These are phyloP conservation scores for Drosophila kanapiae DNA, from an alignment of 1,140 invertebrate species.

Conservation along the genomic window DNA sequence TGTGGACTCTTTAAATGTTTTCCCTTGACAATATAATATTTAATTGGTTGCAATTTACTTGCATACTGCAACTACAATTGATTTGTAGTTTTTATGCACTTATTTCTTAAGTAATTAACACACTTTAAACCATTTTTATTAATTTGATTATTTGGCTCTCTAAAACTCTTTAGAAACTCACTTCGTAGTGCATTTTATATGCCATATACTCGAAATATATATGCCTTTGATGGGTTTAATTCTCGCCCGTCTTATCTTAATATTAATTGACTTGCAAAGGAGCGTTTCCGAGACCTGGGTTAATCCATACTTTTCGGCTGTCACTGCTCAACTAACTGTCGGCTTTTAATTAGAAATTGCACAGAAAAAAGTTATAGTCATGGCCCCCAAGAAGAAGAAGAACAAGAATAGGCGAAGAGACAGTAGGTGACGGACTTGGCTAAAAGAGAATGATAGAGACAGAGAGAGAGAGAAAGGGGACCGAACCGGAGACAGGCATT, in stretches of 20 bases:
- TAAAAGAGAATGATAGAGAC: background rate
- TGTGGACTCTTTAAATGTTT: background rate
- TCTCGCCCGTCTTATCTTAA: constrained; percentile 9
- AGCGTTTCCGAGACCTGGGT: constrained; percentile 3
- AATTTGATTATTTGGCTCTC: background rate
- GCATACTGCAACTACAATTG: no score
- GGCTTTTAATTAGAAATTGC: constrained; percentile 48
- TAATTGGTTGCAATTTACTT: background rate
- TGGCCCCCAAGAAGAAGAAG: constrained; percentile 1
- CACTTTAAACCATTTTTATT: background rate
- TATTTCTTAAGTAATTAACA: background rate
- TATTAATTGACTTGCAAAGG: constrained; percentile 18
- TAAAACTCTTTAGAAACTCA: background rate
- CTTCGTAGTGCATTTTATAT: constrained; percentile 18
- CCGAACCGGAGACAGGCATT: constrained; percentile 10
- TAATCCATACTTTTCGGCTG: constrained; percentile 48
- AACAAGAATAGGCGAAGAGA: constrained; percentile 25
- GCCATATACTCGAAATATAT: no score
- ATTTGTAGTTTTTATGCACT: background rate
- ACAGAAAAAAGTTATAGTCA: constrained; percentile 26
- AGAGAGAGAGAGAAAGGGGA: background rate
- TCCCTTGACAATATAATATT: background rate
- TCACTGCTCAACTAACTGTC: constrained; percentile 39
- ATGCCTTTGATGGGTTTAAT: background rate
- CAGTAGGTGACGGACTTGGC: background rate